Percentiles rank a stretch among this genome's conserved stretches.
Conservation (phyloP, 2,888 invertebrate genomes). For the Troides aeacus region DNA sequence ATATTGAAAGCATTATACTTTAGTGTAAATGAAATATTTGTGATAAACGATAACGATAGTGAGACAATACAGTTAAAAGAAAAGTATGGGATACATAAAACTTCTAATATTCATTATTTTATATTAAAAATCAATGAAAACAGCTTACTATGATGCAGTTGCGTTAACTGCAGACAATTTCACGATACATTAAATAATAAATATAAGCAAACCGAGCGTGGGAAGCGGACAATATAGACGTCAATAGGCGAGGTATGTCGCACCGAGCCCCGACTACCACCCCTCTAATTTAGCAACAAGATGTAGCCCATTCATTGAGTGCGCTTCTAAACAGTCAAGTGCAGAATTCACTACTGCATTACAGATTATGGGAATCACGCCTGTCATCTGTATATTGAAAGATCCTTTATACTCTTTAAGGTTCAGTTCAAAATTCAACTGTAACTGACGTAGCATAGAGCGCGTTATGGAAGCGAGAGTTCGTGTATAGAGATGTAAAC, state of each 20-base stretch:
- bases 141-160: background rate
- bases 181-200: slow-evolving; percentile 47
- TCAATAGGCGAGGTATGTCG: slow-evolving; percentile 33
- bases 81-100: no score
- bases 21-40: no score
- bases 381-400: slow-evolving; percentile 41
- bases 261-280: slow-evolving; percentile 41
- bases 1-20: no score
- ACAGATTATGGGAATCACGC: slow-evolving; percentile 78
- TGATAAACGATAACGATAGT: no score
- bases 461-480: slow-evolving; percentile 33
- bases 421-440: background rate
- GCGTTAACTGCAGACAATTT: slow-evolving; percentile 40
- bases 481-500: slow-evolving; percentile 42
- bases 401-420: slow-evolving; percentile 26
- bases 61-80: no score
- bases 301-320: slow-evolving; percentile 60
- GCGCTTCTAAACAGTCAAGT: slow-evolving; percentile 61
- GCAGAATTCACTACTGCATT: slow-evolving; percentile 70
- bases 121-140: background rate
- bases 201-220: slow-evolving; percentile 54
- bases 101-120: background rate
- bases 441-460: slow-evolving; percentile 30
- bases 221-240: slow-evolving; percentile 45
- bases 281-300: slow-evolving; percentile 59